These are phyloP conservation scores for Tromatobia lineatoria DNA, from an alignment of 2,888 invertebrate species.

Conservation along the genomic window DNA sequence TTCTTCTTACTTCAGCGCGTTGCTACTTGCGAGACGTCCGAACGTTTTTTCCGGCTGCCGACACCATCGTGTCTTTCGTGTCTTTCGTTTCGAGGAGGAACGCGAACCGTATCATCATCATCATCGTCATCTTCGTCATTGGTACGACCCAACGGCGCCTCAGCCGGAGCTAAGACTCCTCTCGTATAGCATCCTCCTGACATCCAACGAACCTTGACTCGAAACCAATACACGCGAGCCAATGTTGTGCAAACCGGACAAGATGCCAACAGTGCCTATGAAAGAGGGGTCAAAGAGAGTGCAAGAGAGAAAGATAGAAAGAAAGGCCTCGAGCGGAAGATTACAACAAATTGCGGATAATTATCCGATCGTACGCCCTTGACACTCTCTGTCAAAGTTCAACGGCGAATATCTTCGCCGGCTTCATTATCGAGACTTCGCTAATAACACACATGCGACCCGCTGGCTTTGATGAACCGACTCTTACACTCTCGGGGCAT, in stretches of 20 bases:
- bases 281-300: too few relatives aligned
- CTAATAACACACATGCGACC: constrained; percentile 33
- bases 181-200: constrained; percentile 45
- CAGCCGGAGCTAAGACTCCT: not conserved
- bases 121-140: constrained; percentile 27
- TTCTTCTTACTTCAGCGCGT: constrained; percentile 12
- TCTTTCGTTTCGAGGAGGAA: not conserved
- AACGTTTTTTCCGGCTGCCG: constrained; percentile 25
- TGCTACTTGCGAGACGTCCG: constrained; percentile 31
- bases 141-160: constrained; percentile 20
- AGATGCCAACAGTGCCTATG: not conserved
- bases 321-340: constrained; percentile 5
- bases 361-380: constrained; percentile 62
- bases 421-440: constrained; percentile 30
- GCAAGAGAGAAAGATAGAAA: not conserved
- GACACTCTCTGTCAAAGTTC: constrained; percentile 49
- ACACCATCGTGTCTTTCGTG: constrained; percentile 1
- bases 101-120: constrained; percentile 22
- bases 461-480: not conserved
- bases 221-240: constrained; percentile 6
- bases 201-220: constrained; percentile 68
- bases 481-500: not conserved
- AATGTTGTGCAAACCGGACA: constrained; percentile 52
- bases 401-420: constrained; percentile 7
- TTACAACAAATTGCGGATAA: constrained; percentile 46